Evolutionary conservation across 2,113 vertebrate genomes (phyloP).

Genomic region (Athene cunicularia): DNA sequence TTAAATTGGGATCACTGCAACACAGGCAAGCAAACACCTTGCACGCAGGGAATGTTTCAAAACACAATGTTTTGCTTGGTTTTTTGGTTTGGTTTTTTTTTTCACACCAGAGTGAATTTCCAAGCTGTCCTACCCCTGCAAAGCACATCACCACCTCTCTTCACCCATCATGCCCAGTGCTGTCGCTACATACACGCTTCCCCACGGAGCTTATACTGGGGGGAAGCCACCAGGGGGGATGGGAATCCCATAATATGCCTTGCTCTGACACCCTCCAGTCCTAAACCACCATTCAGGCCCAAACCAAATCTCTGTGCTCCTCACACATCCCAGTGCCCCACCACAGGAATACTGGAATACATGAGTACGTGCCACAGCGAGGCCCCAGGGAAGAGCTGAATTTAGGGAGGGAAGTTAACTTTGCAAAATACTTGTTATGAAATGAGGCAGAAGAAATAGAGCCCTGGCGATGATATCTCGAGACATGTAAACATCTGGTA

Average conservation of each 20-base stretch:
- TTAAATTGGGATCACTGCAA: neutral
- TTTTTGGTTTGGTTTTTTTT: neutral
- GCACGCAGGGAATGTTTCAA: neutral
- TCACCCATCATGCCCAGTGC: rapidly evolving
- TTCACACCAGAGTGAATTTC: neutral
- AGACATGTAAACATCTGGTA: slow-evolving; percentile 22
- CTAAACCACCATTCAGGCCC: neutral
- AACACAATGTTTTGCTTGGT: rapidly evolving
- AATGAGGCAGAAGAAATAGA: neutral
- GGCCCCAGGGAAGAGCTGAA: neutral
- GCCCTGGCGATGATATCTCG: neutral
- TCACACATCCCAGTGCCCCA: neutral
- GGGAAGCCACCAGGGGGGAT: neutral
- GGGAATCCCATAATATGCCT: neutral
- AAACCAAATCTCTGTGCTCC: neutral
- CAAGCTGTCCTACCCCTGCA: neutral
- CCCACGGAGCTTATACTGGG: rapidly evolving
- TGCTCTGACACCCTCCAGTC: neutral
- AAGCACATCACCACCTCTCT: neutral
- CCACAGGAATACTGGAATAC: rapidly evolving
- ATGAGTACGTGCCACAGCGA: rapidly evolving
- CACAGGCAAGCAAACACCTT: neutral
- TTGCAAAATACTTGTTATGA: neutral
- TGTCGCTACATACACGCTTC: neutral
- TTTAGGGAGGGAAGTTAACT: neutral